Base-by-base conservation (phyloP, 1,140 invertebrate species). In the Homarus americanus region DNA sequence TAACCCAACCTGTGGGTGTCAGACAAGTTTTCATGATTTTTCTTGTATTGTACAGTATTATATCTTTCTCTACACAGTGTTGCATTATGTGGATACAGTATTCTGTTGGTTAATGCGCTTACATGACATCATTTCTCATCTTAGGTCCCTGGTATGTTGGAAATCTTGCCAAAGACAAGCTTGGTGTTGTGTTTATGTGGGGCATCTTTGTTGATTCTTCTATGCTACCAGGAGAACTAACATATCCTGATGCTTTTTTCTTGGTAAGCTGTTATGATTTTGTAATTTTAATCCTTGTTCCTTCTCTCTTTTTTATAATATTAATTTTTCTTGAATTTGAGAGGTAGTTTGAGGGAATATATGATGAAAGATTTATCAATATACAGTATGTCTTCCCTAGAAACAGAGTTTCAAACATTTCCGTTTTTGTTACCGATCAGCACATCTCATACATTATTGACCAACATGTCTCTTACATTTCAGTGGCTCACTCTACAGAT, bases 121-220 rank as follows among this genome's bases (percentile, higher is more conserved):
- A 58, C 12, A 32, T 34, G 63, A 32, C 24, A 32, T 69, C n/a
- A 69, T 69, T 10, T 32, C n/a, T 69, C 63, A 69, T 24, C 17
- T 76, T 78, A 90, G 88, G 88, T 82, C 88, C 88, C 0, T 90
- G 88, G 88, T 90, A 90, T 63, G 34, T 90, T 32, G 88, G 88
- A 38, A 69, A 53, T 15, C 88, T 90, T 24, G 88, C 88, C 2
- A 41, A 80, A 20, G 88, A 90, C 44, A 36, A 76, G 72, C 63
- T 63, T 84, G 88, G 88, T 58, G 88, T 63, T 0, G 88, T 90
- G 44, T 90, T 90, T 38, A 90, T 90, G 88, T 90, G 88, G 88
- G 88, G 88, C 10, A 90, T 90, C 17, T 90, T 84, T 40, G 53
- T 84, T 12, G 80, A 75, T 17, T 90, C 88, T 0, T 53, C 88